phyloP scores from a whole-genome alignment of 2,113 vertebrate genomes.

The Pogonocichla stellata region DNA sequence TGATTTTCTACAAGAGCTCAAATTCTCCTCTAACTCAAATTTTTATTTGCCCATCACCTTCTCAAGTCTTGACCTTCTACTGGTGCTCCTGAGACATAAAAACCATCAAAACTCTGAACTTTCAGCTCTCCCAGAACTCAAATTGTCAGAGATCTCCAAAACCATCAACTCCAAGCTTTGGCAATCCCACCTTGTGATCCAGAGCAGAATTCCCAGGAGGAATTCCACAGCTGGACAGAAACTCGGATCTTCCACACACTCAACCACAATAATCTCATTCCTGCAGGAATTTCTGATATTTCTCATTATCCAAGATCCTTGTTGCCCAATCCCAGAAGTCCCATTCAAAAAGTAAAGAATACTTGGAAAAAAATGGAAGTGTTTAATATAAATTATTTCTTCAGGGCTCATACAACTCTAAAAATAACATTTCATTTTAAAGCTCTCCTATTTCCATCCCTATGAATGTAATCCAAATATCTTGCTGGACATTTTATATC shows the following conservation, averaged over 20 bases:
- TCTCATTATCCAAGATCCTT: background rate
- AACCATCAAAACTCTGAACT: background rate
- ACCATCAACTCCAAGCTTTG: background rate
- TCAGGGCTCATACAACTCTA: background rate
- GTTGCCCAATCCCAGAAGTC: background rate
- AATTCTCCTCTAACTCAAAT: background rate
- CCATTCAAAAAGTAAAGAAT: background rate
- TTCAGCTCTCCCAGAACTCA: background rate
- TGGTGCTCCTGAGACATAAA: accelerated
- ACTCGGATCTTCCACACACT: accelerated
- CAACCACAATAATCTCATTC: background rate
- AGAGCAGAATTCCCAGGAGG: background rate
- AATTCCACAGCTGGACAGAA: background rate
- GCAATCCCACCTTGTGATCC: background rate
- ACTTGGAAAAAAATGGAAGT: background rate
- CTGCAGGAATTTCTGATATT: background rate
- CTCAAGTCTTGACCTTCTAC: background rate
- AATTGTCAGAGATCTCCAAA: background rate
- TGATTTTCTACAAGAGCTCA: background rate
- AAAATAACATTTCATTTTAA: background rate
- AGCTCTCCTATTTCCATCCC: background rate
- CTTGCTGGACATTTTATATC: background rate
- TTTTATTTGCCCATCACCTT: accelerated
- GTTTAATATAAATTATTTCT: background rate
- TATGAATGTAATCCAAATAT: accelerated